phyloP scores from a whole-genome alignment of 2,888 invertebrate genomes.

The Cosmia pyralina region DNA sequence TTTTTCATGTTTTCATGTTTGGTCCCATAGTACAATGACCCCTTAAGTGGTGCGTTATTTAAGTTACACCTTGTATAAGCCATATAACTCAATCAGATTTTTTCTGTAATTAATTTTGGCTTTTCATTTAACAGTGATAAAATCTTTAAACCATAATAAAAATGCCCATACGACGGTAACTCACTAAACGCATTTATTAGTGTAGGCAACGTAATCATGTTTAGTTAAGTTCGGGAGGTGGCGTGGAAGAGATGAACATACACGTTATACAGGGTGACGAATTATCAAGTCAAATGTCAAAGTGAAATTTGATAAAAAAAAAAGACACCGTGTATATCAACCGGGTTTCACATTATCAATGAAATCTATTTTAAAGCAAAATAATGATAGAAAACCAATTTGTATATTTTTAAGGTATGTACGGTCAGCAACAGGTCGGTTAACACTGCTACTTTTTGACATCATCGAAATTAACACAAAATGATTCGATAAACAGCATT shows the following conservation, averaged over 20 bases:
- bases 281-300: neutral
- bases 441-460: too few relatives aligned
- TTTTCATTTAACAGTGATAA: neutral
- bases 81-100: neutral
- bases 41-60: too few relatives aligned
- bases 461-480: too few relatives aligned
- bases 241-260: conserved; percentile 21
- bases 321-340: conserved; percentile 6
- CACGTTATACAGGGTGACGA: neutral
- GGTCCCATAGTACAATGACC: too few relatives aligned
- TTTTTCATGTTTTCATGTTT: too few relatives aligned
- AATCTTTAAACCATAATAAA: neutral
- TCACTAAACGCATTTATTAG: conserved; percentile 75
- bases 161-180: conserved; percentile 20
- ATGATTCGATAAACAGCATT: too few relatives aligned
- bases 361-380: too few relatives aligned
- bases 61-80: too few relatives aligned
- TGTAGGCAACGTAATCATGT: conserved; percentile 52
- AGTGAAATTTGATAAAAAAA: neutral
- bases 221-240: conserved; percentile 40
- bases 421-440: too few relatives aligned
- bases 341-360: too few relatives aligned
- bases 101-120: neutral
- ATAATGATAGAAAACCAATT: too few relatives aligned
- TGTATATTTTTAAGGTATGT: too few relatives aligned